Conservation (phyloP, 2,797 vertebrate species). For the Cyclura pinguis region DNA sequence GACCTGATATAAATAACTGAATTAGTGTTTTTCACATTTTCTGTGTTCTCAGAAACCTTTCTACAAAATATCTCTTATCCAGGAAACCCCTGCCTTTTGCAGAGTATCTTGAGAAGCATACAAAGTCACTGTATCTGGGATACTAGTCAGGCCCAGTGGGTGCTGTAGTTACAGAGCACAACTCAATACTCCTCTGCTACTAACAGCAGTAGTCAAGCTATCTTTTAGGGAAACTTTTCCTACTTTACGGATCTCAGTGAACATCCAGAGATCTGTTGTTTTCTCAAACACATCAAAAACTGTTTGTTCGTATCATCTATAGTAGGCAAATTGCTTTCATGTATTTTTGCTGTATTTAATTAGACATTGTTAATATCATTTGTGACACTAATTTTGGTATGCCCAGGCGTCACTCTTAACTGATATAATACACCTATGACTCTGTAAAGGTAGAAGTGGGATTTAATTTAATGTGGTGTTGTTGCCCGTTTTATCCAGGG, state of each 20-base stretch:
- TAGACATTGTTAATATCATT: background rate
- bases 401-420: background rate
- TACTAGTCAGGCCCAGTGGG: no score
- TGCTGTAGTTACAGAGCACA: background rate
- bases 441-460: background rate
- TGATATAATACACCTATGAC: background rate
- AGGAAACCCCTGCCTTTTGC: background rate
- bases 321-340: background rate
- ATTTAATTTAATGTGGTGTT: background rate
- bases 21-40: background rate
- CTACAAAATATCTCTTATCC: background rate
- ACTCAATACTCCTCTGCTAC: background rate
- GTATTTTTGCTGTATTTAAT: background rate
- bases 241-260: background rate
- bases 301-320: background rate
- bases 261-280: background rate
- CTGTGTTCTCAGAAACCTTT: background rate
- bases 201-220: background rate
- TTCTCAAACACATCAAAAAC: background rate
- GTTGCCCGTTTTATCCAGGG: background rate
- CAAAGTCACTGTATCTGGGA: no score
- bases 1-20: background rate
- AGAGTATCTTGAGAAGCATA: background rate
- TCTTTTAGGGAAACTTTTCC: background rate
- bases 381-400: background rate